These are phyloP conservation scores for Crossocerus cetratus DNA, from an alignment of 2,888 invertebrate genomes.

Conservation along the genomic window DNA sequence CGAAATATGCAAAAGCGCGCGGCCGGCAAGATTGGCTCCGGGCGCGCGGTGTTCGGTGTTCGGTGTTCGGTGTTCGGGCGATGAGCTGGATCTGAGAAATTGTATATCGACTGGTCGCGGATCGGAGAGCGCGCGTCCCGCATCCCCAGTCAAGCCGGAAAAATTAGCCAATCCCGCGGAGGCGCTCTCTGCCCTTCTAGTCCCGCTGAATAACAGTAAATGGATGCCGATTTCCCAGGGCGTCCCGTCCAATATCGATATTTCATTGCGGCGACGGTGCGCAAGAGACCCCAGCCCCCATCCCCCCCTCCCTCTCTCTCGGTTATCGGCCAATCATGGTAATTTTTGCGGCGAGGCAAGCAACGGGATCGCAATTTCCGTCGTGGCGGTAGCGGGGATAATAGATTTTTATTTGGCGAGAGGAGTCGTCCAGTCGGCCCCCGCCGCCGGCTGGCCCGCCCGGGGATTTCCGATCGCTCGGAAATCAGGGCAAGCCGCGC, in stretches of 20 bases:
- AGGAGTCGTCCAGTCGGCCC: background rate
- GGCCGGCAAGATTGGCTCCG: background rate
- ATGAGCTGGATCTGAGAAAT: conserved; percentile 42
- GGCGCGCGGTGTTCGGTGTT: no score
- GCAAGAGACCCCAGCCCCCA: no score
- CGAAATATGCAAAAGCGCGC: conserved; percentile 23
- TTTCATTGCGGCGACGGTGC: conserved; percentile 49
- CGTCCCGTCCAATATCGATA: conserved; percentile 55
- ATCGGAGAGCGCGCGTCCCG: conserved; percentile 23
- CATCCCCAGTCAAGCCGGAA: conserved; percentile 40
- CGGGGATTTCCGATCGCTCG: background rate
- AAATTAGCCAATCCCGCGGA: conserved; percentile 62
- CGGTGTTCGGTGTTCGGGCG: conserved; percentile 9
- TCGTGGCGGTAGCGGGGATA: background rate
- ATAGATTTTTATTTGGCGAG: background rate
- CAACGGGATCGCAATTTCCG: background rate
- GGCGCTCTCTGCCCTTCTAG: conserved; percentile 51
- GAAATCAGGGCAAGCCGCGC: conserved; percentile 7
- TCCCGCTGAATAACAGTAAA: conserved; percentile 47
- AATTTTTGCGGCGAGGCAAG: conserved; percentile 1
- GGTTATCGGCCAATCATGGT: conserved; percentile 14
- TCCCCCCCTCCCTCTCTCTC: background rate
- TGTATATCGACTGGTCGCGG: conserved; percentile 29
- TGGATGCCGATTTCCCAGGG: conserved; percentile 40
- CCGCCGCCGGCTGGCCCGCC: no score